A percentile compares a stretch with the other conserved stretches of the same genome.
phyloP scores from a whole-genome alignment of 2,113 vertebrate genomes.

The Arizona elegans region DNA sequence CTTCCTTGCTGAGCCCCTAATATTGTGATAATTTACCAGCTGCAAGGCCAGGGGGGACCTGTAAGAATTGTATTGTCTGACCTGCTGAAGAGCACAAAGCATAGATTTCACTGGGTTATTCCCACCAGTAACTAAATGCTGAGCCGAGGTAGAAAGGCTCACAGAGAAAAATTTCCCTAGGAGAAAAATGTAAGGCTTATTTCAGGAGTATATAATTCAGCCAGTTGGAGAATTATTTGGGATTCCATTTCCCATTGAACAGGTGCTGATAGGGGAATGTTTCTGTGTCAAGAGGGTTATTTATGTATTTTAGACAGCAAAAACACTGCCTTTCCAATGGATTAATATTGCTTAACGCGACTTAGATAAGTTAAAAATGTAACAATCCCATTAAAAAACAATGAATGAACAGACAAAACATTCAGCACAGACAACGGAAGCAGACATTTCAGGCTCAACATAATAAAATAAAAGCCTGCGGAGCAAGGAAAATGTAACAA shows the following conservation, averaged over 20 bases:
- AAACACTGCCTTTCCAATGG: neutral
- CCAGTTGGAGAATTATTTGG: neutral
- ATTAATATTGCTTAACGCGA: neutral
- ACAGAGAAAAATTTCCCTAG: neutral
- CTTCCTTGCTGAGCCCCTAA: slow-evolving; percentile 15
- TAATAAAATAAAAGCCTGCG: neutral
- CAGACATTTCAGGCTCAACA: neutral
- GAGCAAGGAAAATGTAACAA: neutral
- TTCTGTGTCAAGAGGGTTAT: neutral
- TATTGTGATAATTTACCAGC: slow-evolving; percentile 15
- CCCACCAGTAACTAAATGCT: neutral
- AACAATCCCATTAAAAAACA: neutral
- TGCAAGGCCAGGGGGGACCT: slow-evolving; percentile 7
- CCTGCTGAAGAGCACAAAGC: slow-evolving; percentile 6
- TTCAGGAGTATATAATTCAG: neutral
- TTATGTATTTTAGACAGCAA: neutral
- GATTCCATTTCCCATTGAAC: neutral
- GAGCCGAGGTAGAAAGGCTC: neutral
- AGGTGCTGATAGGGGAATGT: neutral
- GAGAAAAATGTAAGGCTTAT: neutral
- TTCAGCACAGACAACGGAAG: neutral
- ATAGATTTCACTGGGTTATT: slow-evolving; percentile 20
- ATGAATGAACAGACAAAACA: neutral
- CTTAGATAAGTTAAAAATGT: neutral
- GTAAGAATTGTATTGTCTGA: slow-evolving; percentile 6